Evolutionary conservation across 2,888 invertebrate species (phyloP), one percentile per base, ranked within the genome.

Genomic region (Koerneria pararmatus): DNA sequence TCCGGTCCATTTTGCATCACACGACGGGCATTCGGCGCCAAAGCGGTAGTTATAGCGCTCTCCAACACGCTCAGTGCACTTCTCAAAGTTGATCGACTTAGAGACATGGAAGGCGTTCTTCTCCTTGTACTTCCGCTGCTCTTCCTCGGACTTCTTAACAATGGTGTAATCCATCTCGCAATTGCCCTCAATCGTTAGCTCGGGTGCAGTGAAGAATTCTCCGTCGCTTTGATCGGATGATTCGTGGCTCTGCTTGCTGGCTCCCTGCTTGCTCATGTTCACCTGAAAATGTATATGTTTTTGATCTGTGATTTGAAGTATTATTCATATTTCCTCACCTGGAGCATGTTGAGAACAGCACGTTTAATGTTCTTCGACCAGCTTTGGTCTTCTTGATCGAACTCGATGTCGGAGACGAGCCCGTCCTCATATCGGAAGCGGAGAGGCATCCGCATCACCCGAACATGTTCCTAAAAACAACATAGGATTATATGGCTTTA

Each of bases 61-160:
- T 29, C 70, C 70, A 34, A 84, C 81, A 67, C 82, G 80, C 61
- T 78, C 70, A 65, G 67, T 68, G 79, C 85, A 85, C 68, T 83
- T 82, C 67, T 84, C 80, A 77, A 84, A 85, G 82, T 86, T 83
- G 71, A 84, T 78, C 37, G 84, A 69, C 63, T 75, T 75, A 67
- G 71, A 71, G 66, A 70, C 67, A n/a, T n/a, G n/a, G n/a, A n/a
- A n/a, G n/a, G n/a, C n/a, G n/a, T n/a, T n/a, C n/a, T n/a, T n/a
- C n/a, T n/a, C n/a, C n/a, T n/a, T n/a, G n/a, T n/a, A n/a, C n/a
- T n/a, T n/a, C 46, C 66, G 59, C 56, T 69, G 68, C 27, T 66
- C 53, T 37, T 61, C 34, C 46, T 72, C 72, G 32, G 27, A 24
- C 5, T 49, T 62, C 27, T 66, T 46, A 32, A 70, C 46, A 19